Percentiles rank a stretch among this genome's conserved stretches.
phyloP scores from a whole-genome alignment of 1,140 invertebrate species.

The Eulimnadia texana region DNA sequence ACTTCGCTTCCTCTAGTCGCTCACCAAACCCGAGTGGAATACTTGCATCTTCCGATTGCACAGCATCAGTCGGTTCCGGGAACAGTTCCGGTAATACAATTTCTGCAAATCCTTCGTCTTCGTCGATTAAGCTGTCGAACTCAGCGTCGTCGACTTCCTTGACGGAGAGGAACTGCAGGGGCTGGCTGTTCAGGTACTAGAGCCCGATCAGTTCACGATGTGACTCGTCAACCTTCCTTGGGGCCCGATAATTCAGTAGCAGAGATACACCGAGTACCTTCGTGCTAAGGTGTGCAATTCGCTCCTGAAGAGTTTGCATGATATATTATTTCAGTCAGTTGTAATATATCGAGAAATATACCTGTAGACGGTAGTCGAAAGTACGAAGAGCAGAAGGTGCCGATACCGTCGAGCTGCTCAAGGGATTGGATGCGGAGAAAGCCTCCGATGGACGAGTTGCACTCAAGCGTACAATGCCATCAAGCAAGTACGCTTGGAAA shows the following conservation, averaged over 20 bases:
- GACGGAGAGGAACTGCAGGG: background rate
- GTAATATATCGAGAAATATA: background rate
- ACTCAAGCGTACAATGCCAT: slow-evolving; percentile 1
- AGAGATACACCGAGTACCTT: background rate
- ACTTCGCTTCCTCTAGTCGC: too few species aligned
- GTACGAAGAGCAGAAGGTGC: background rate
- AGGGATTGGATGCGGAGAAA: background rate
- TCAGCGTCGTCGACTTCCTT: background rate
- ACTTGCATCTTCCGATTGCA: background rate
- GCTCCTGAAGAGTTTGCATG: background rate
- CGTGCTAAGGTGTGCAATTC: background rate
- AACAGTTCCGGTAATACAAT: background rate
- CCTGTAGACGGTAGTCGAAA: background rate
- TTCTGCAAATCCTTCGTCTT: background rate
- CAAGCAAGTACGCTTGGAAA: slow-evolving; percentile 7
- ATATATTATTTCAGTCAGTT: background rate
- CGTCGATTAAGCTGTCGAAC: background rate
- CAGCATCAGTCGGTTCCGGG: background rate
- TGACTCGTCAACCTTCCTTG: background rate
- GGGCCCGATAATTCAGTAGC: background rate
- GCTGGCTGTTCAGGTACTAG: background rate
- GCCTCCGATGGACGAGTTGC: background rate
- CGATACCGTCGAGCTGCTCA: background rate
- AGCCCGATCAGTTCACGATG: background rate
- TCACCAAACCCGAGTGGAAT: background rate